Conservation (phyloP, 2,888 invertebrate species). For the Ptychoptera albimana region DNA sequence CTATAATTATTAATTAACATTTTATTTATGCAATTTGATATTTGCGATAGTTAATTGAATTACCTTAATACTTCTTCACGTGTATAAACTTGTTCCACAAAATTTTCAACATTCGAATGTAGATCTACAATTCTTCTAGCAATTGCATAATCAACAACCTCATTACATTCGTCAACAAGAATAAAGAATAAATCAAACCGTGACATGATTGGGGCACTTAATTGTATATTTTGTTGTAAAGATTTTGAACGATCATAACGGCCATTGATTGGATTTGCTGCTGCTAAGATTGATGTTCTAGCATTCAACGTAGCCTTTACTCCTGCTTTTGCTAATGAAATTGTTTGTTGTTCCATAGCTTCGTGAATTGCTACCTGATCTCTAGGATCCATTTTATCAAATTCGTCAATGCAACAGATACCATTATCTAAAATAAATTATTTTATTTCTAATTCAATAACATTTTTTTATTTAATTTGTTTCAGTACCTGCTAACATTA, state of each 20-base stretch:
- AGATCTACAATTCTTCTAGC: constrained; percentile 91
- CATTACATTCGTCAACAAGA: constrained; percentile 90
- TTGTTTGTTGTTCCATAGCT: constrained; percentile 99
- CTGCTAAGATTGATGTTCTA: constrained; percentile 91
- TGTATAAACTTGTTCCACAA: constrained; percentile 64
- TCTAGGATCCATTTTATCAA: constrained; percentile 96
- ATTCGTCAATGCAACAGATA: constrained; percentile 98
- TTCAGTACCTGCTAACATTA: constrained; percentile 66
- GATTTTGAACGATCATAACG: constrained; percentile 90
- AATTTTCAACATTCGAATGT: constrained; percentile 71
- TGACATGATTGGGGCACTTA: constrained; percentile 97
- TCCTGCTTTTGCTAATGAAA: constrained; percentile 95
- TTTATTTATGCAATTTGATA: too few species aligned
- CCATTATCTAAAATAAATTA: constrained; percentile 61
- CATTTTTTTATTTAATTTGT: not conserved
- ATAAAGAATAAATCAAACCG: constrained; percentile 98
- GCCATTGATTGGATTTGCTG: constrained; percentile 96
- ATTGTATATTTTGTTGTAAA: constrained; percentile 81
- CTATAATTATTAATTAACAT: too few species aligned
- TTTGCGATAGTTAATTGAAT: too few species aligned
- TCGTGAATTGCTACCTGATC: constrained; percentile 99
- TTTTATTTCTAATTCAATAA: not conserved
- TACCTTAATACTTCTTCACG: constrained; percentile 72
- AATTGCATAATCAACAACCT: constrained; percentile 86
- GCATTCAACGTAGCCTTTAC: constrained; percentile 96